Conservation (phyloP, 2,113 vertebrate species). For the Uropsilus gracilis region DNA sequence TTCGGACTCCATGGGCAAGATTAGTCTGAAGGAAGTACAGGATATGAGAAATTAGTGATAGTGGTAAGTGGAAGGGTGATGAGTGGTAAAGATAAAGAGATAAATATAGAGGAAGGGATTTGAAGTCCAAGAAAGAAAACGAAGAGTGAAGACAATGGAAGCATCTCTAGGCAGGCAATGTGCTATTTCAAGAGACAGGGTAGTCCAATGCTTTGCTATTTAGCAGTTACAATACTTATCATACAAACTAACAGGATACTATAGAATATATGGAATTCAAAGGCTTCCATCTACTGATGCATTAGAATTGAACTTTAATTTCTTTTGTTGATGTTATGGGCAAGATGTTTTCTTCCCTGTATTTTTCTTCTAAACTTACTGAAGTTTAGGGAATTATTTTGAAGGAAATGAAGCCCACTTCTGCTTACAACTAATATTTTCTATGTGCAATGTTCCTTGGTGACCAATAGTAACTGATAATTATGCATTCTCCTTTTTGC, state of each 20-base stretch:
- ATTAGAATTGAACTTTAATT: neutral
- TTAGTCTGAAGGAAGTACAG: neutral
- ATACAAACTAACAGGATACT: neutral
- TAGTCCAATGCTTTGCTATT: neutral
- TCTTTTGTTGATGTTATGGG: neutral
- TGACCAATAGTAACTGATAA: neutral
- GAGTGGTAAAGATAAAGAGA: neutral
- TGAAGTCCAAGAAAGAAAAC: neutral
- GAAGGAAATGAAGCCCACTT: neutral
- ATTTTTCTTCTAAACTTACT: neutral
- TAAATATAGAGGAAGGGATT: neutral
- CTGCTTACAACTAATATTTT: slow-evolving; percentile 29
- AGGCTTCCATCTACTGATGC: neutral
- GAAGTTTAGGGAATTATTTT: neutral
- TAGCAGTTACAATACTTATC: neutral
- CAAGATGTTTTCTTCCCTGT: neutral
- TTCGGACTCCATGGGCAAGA: neutral
- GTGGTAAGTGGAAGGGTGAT: neutral
- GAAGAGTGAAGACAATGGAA: neutral
- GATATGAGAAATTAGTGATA: neutral
- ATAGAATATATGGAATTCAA: neutral
- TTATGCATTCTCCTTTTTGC: neutral
- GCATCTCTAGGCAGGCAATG: neutral
- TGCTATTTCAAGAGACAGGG: neutral
- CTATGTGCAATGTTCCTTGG: too few relatives aligned